phyloP scores from a whole-genome alignment of 2,888 invertebrate genomes.

The Neoitamus cyanurus region DNA sequence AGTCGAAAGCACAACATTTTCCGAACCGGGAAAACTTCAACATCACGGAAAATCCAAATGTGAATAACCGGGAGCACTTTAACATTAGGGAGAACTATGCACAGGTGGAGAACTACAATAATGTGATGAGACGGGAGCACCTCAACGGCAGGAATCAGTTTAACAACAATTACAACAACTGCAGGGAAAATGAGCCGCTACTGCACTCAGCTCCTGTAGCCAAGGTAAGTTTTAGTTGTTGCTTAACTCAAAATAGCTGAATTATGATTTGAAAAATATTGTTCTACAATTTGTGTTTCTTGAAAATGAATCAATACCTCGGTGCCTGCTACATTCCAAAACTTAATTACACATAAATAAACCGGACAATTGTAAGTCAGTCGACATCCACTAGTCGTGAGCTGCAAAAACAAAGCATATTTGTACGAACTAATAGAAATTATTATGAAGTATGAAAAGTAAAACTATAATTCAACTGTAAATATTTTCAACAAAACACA shows the following conservation, averaged over 20 bases:
- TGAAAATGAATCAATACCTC: neutral
- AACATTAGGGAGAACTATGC: slow-evolving; percentile 59
- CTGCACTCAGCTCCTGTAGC: slow-evolving; percentile 66
- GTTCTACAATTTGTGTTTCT: neutral
- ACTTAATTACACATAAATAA: no score
- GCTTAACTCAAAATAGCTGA: neutral
- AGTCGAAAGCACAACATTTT: slow-evolving; percentile 45
- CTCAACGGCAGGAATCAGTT: slow-evolving; percentile 58
- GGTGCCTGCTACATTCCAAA: no score
- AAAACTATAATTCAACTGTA: no score
- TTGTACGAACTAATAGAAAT: no score
- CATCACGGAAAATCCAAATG: slow-evolving; percentile 64
- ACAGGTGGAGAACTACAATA: slow-evolving; percentile 59
- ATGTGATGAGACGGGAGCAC: slow-evolving; percentile 56
- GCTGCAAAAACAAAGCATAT: no score
- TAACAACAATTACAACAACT: slow-evolving; percentile 62
- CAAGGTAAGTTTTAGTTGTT: slow-evolving; percentile 60
- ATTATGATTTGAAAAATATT: neutral
- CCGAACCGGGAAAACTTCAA: slow-evolving; percentile 66
- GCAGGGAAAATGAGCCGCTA: slow-evolving; percentile 66
- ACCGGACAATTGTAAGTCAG: no score
- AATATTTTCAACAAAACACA: no score
- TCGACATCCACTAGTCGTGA: no score
- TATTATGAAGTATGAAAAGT: no score
- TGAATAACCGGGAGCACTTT: slow-evolving; percentile 60